phyloP scores from a whole-genome alignment of 1,140 invertebrate genomes.

The Varroa destructor region DNA sequence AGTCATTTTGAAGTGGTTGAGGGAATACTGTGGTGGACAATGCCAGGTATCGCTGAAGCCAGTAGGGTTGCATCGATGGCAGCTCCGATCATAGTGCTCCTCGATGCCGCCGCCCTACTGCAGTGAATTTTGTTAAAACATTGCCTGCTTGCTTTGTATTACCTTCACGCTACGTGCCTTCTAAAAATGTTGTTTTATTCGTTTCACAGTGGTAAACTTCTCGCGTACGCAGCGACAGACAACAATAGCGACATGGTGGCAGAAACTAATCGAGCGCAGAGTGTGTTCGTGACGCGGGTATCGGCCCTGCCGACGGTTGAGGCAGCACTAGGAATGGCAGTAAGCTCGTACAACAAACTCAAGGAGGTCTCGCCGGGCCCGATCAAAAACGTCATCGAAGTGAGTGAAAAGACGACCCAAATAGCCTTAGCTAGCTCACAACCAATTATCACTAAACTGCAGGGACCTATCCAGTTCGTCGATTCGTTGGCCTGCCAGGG shows the following conservation, averaged over 20 bases:
- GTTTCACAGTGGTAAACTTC: background rate
- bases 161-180: slow-evolving; percentile 7
- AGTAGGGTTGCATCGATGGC: slow-evolving; percentile 16
- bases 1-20: too few relatives aligned
- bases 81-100: slow-evolving; percentile 3
- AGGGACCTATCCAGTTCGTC: slow-evolving; percentile 27
- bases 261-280: background rate
- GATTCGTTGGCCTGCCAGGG: slow-evolving; percentile 31
- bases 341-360: slow-evolving; percentile 23
- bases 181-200: slow-evolving; percentile 5
- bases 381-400: slow-evolving; percentile 16
- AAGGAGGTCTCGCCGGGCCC: slow-evolving; percentile 14
- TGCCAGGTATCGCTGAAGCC: background rate
- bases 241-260: slow-evolving; percentile 8
- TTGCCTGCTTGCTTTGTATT: background rate
- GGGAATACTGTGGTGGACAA: too few relatives aligned
- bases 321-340: slow-evolving; percentile 12
- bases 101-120: background rate
- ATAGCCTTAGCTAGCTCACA: slow-evolving; percentile 3
- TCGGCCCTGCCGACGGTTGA: slow-evolving; percentile 20
- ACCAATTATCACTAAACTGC: slow-evolving; percentile 12
- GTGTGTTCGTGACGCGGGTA: slow-evolving; percentile 6
- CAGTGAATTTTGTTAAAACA: background rate
- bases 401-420: slow-evolving; percentile 7
- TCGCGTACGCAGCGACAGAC: background rate